These are phyloP conservation scores for Rhagoletis zephyria DNA, from an alignment of 1,140 invertebrate genomes.

Conservation along the genomic window DNA sequence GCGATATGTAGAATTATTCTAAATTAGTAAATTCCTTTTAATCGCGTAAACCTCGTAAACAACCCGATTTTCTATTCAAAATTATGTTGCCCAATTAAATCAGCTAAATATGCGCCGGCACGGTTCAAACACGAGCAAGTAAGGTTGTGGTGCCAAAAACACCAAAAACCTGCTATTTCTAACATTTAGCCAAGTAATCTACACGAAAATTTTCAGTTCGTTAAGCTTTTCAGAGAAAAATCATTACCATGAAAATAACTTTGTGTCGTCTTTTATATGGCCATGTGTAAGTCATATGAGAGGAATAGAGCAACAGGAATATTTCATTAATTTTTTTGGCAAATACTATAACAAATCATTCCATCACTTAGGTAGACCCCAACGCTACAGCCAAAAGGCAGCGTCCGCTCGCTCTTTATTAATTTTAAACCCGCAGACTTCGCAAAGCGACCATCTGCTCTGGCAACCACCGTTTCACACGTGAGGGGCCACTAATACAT, in stretches of 20 bases:
- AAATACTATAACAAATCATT: conserved; percentile 40
- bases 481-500: too few relatives aligned
- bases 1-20: too few relatives aligned
- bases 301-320: conserved; percentile 5
- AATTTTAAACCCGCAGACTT: conserved; percentile 27
- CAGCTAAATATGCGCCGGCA: background rate
- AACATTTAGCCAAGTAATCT: conserved; percentile 56
- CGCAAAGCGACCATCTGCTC: conserved; percentile 29
- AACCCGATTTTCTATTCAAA: too few relatives aligned
- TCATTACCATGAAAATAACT: conserved; percentile 37
- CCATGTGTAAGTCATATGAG: background rate
- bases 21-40: too few relatives aligned
- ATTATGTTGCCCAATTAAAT: too few relatives aligned
- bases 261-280: background rate
- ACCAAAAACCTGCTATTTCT: background rate
- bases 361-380: background rate
- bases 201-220: conserved; percentile 67
- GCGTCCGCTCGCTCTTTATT: conserved; percentile 41
- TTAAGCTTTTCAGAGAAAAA: conserved; percentile 63
- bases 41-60: too few relatives aligned
- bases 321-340: conserved; percentile 15
- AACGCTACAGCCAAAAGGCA: background rate
- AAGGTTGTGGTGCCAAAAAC: background rate
- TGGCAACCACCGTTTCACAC: background rate
- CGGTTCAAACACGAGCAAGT: background rate